These are phyloP conservation scores for Achlya flavicornis DNA, from an alignment of 2,888 invertebrate species.

Conservation along the genomic window DNA sequence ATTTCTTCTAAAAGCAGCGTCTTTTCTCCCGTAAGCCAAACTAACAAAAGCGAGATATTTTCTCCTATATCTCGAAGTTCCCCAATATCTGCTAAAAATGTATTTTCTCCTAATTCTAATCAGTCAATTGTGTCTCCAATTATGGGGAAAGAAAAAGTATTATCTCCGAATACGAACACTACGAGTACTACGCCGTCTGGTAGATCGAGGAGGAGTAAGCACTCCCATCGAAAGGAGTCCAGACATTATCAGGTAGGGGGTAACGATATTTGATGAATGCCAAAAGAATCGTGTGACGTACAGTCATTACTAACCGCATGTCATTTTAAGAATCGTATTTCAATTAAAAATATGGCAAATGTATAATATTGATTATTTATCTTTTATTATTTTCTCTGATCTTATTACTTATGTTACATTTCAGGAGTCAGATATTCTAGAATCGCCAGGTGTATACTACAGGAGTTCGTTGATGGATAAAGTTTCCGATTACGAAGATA, in stretches of 20 bases:
- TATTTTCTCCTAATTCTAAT: conserved; percentile 78
- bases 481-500: conserved; percentile 97
- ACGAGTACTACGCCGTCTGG: conserved; percentile 83
- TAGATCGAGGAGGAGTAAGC: conserved; percentile 83
- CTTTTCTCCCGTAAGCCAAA: conserved; percentile 80
- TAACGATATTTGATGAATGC: not conserved
- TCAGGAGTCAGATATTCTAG: conserved; percentile 92
- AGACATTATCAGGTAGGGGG: conserved; percentile 87
- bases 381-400: not conserved
- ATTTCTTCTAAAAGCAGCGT: conserved; percentile 81
- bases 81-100: conserved; percentile 74
- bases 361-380: conserved; percentile 16
- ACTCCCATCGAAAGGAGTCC: conserved; percentile 86
- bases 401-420: conserved; percentile 2
- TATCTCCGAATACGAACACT: conserved; percentile 78
- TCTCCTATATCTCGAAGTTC: conserved; percentile 79
- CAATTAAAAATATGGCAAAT: conserved; percentile 21
- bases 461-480: conserved; percentile 95
- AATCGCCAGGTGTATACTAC: conserved; percentile 92
- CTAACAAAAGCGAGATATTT: conserved; percentile 77
- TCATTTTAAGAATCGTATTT: conserved; percentile 12
- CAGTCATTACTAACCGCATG: conserved; percentile 63
- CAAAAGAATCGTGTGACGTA: conserved; percentile 9
- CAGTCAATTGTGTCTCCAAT: conserved; percentile 74
- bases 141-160: conserved; percentile 70